Percentiles rank a stretch among this genome's conserved stretches.
phyloP scores from a whole-genome alignment of 2,113 vertebrate genomes.

The Lota lota region DNA sequence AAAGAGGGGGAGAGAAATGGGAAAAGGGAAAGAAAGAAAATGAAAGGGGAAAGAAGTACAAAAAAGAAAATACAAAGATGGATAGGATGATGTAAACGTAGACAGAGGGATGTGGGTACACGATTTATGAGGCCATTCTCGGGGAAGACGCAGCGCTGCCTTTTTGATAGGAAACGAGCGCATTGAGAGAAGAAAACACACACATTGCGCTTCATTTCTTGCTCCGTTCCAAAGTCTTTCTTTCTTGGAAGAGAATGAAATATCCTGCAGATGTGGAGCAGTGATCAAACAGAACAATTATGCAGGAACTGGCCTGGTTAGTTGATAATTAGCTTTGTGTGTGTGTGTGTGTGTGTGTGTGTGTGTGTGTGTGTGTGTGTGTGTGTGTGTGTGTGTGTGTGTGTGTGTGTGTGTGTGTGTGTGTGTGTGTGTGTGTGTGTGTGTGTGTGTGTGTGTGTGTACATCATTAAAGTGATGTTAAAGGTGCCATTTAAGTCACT shows the following conservation, averaged over 20 bases:
- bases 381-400: neutral
- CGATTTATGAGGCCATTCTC: no score
- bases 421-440: slow-evolving; percentile 6
- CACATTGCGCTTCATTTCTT: slow-evolving; percentile 6
- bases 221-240: slow-evolving; percentile 25
- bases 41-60: neutral
- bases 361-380: neutral
- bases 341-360: neutral
- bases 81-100: neutral
- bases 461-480: slow-evolving; percentile 62
- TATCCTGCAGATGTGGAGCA: slow-evolving; percentile 24
- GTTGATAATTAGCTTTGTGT: slow-evolving; percentile 25
- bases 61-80: neutral
- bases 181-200: slow-evolving; percentile 21
- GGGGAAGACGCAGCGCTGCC: neutral
- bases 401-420: slow-evolving; percentile 8
- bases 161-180: slow-evolving; percentile 2
- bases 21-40: neutral
- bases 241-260: slow-evolving; percentile 15
- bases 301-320: slow-evolving; percentile 37
- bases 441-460: slow-evolving; percentile 7
- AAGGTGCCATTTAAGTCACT: slow-evolving; percentile 55
- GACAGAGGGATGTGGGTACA: no score
- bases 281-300: slow-evolving; percentile 36
- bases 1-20: slow-evolving; percentile 13